phyloP scores from a whole-genome alignment of 2,888 invertebrate species.

The Pimpla rufipes region DNA sequence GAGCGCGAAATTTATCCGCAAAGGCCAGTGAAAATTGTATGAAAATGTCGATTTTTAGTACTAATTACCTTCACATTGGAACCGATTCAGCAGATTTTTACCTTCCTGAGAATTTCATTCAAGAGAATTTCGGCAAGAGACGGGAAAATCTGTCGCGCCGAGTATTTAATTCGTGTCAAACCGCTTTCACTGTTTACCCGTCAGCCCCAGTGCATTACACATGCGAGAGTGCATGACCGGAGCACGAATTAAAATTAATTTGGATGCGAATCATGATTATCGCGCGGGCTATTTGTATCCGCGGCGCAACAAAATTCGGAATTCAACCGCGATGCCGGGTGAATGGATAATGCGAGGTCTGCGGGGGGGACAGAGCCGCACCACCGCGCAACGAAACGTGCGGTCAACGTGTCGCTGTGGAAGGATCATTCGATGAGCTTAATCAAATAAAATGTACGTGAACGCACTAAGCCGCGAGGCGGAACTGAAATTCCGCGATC shows the following conservation, averaged over 20 bases:
- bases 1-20: too few species aligned
- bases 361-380: constrained; percentile 30
- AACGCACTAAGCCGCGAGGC: constrained; percentile 36
- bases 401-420: constrained; percentile 68
- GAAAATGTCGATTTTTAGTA: too few species aligned
- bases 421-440: constrained; percentile 74
- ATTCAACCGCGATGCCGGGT: constrained; percentile 71
- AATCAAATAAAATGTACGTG: constrained; percentile 76
- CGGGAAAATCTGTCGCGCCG: not conserved
- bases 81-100: too few species aligned
- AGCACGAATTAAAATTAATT: constrained; percentile 75
- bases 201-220: not conserved
- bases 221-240: not conserved
- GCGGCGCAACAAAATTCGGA: constrained; percentile 75
- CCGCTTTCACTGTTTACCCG: not conserved
- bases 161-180: constrained; percentile 6
- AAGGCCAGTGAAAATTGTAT: too few species aligned
- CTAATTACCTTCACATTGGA: too few species aligned
- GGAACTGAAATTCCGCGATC: constrained; percentile 30
- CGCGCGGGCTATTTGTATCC: constrained; percentile 71
- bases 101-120: too few species aligned
- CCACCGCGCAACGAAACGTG: constrained; percentile 37
- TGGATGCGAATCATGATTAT: constrained; percentile 58
- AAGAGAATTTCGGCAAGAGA: too few species aligned
- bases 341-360: constrained; percentile 67